A percentile compares a stretch with the other conserved stretches of the same genome.
Conservation (phyloP, 1,140 invertebrate species). For the Drosophila bifasciata region DNA sequence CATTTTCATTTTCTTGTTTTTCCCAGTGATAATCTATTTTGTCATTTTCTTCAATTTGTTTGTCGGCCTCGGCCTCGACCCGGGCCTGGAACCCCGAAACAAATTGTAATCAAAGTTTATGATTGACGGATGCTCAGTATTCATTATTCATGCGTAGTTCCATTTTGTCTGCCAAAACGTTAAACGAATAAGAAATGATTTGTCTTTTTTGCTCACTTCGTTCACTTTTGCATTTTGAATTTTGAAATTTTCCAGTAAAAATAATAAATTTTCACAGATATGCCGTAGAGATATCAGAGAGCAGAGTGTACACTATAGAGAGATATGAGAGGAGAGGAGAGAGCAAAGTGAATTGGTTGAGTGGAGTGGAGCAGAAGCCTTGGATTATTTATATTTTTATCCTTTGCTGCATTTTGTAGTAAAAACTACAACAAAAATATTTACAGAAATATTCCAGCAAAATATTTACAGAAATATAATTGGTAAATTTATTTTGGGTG, state of each 20-base stretch:
- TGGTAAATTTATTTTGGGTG: too few relatives aligned
- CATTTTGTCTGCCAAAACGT: constrained; percentile 15
- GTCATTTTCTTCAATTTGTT: constrained; percentile 61
- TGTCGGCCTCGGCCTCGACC: constrained; percentile 28
- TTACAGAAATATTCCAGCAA: too few relatives aligned
- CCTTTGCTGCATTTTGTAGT: too few relatives aligned
- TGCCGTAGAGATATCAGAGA: too few relatives aligned
- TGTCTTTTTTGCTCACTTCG: not conserved
- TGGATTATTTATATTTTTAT: too few relatives aligned
- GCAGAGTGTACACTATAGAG: too few relatives aligned
- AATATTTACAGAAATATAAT: too few relatives aligned
- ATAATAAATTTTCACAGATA: too few relatives aligned
- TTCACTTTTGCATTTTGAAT: not conserved
- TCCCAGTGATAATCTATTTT: constrained; percentile 61
- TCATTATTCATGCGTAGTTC: constrained; percentile 35
- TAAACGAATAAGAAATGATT: constrained; percentile 21
- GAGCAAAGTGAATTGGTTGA: too few relatives aligned
- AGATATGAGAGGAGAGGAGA: too few relatives aligned
- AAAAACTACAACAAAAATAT: too few relatives aligned
- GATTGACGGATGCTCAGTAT: constrained; percentile 50
- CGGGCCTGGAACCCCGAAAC: constrained; percentile 5
- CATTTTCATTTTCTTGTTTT: constrained; percentile 45
- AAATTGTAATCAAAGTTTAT: constrained; percentile 59
- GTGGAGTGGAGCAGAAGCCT: too few relatives aligned
- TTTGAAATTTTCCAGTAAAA: not conserved